These are phyloP conservation scores for Euproctis similis DNA, from an alignment of 2,888 invertebrate genomes.

Conservation along the genomic window DNA sequence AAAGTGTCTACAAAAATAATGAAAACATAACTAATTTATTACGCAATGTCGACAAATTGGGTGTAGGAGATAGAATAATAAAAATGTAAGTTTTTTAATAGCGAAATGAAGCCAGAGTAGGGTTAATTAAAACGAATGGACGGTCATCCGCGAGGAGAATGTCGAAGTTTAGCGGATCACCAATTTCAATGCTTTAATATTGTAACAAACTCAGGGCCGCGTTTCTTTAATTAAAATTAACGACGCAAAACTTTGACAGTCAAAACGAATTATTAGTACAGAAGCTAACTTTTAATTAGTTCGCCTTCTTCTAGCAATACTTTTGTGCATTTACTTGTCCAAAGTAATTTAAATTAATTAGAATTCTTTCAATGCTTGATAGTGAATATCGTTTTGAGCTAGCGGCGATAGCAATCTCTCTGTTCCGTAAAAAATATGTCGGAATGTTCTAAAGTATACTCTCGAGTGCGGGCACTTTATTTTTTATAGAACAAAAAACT, in stretches of 20 bases:
- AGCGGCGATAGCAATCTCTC: not conserved
- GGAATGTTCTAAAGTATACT: slow-evolving; percentile 24
- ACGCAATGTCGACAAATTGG: too few species aligned
- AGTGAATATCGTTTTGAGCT: too few species aligned
- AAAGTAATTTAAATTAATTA: slow-evolving; percentile 65
- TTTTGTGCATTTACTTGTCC: slow-evolving; percentile 63
- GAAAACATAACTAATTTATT: too few species aligned
- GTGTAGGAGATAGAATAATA: too few species aligned
- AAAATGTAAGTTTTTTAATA: slow-evolving; percentile 50
- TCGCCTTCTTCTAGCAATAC: slow-evolving; percentile 64
- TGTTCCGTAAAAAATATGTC: slow-evolving; percentile 13
- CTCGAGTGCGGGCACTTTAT: too few species aligned
- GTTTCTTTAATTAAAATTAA: slow-evolving; percentile 77
- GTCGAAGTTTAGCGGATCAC: slow-evolving; percentile 74
- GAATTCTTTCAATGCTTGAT: slow-evolving; percentile 41
- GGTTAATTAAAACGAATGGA: slow-evolving; percentile 73
- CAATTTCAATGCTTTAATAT: slow-evolving; percentile 74
- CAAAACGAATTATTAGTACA: slow-evolving; percentile 76
- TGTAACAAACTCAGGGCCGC: slow-evolving; percentile 68
- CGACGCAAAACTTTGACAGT: slow-evolving; percentile 74
- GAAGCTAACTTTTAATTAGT: slow-evolving; percentile 74
- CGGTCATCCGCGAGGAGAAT: slow-evolving; percentile 63
- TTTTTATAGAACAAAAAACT: slow-evolving; percentile 17
- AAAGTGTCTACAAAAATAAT: too few species aligned
- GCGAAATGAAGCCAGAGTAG: slow-evolving; percentile 52